phyloP scores from a whole-genome alignment of 2,888 invertebrate species.

The Vannuccia rotundouncinata region DNA sequence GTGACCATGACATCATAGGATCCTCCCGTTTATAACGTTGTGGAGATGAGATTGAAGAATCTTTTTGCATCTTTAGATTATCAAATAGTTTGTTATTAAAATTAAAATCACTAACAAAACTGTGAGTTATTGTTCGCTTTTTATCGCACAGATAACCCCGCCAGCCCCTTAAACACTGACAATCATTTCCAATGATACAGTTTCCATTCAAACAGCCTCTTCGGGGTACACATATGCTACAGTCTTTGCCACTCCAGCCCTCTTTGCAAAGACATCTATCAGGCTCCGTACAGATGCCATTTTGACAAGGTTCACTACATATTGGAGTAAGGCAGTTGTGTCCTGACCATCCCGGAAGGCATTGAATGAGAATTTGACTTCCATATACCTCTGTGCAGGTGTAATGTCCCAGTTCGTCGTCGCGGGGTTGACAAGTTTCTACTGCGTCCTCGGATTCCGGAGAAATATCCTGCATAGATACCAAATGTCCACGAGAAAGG shows the following conservation, averaged over 20 bases:
- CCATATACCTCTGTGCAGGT: background rate
- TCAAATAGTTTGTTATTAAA: background rate
- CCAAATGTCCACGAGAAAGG: conserved; percentile 23
- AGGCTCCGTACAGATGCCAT: conserved; percentile 31
- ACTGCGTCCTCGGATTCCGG: background rate
- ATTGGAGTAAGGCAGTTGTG: conserved; percentile 31
- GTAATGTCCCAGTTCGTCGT: conserved; percentile 34
- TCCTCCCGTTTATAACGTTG: background rate
- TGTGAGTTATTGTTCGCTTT: conserved; percentile 5
- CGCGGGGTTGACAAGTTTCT: conserved; percentile 16
- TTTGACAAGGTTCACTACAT: background rate
- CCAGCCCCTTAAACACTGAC: conserved; percentile 31
- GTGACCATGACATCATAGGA: background rate
- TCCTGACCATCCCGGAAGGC: conserved; percentile 33
- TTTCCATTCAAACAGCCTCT: conserved; percentile 35
- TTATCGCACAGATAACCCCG: conserved; percentile 30
- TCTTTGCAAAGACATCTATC: conserved; percentile 27
- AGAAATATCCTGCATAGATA: background rate
- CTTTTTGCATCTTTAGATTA: background rate
- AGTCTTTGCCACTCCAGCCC: conserved; percentile 31
- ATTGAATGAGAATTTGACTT: background rate
- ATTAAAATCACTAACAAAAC: background rate
- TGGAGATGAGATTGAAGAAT: background rate
- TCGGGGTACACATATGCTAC: conserved; percentile 27
- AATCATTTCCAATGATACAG: conserved; percentile 36